A percentile compares a stretch with the other conserved stretches of the same genome.
phyloP scores from a whole-genome alignment of 1,140 invertebrate genomes.

The Drosophila parvula region DNA sequence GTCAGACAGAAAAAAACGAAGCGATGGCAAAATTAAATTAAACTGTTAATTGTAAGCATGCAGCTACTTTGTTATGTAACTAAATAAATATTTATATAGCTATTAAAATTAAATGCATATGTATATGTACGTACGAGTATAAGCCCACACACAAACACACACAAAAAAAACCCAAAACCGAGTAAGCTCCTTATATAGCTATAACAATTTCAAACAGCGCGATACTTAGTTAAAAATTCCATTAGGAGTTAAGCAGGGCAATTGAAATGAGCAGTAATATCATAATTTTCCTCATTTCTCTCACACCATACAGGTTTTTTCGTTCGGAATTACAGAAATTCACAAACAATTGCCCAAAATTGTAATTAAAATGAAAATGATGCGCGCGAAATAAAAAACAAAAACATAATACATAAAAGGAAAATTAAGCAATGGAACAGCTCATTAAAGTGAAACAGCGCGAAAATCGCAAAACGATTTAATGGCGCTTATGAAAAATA shows the following conservation, averaged over 20 bases:
- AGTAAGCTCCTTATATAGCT: constrained; percentile 22
- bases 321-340: constrained; percentile 56
- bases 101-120: constrained; percentile 61
- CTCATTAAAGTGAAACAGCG: constrained; percentile 69
- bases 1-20: constrained; percentile 18
- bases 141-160: constrained; percentile 24
- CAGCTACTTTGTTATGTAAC: constrained; percentile 77
- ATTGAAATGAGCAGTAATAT: constrained; percentile 40
- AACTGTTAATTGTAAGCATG: constrained; percentile 72
- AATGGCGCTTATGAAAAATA: constrained; percentile 62
- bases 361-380: constrained; percentile 77
- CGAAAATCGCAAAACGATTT: constrained; percentile 70
- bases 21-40: constrained; percentile 40
- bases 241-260: constrained; percentile 60
- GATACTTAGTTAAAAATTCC: constrained; percentile 69
- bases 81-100: constrained; percentile 76
- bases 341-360: constrained; percentile 64
- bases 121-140: constrained; percentile 13
- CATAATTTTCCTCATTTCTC: constrained; percentile 28
- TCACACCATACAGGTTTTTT: constrained; percentile 19
- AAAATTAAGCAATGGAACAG: constrained; percentile 44
- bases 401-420: not conserved
- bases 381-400: constrained; percentile 32
- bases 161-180: constrained; percentile 5
- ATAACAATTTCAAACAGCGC: constrained; percentile 37